Conservation (phyloP, 1,140 invertebrate species). For the Hetaerina americana region DNA sequence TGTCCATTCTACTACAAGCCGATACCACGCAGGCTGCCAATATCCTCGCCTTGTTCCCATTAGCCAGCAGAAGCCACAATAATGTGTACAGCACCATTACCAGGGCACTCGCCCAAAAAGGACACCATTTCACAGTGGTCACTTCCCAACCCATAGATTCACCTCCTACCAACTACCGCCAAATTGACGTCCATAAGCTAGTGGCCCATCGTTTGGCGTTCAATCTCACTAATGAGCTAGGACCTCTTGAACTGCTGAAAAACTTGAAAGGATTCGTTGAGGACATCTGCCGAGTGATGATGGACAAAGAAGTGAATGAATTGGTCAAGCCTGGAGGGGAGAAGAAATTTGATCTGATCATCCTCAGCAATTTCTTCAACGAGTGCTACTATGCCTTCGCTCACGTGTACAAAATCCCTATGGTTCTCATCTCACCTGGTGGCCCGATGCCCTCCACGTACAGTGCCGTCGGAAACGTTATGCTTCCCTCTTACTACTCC, state of each 20-base stretch:
- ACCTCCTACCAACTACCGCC: conserved; percentile 13
- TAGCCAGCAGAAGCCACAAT: conserved; percentile 40
- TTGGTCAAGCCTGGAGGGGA: background rate
- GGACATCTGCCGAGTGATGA: too few species aligned
- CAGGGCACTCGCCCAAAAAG: conserved; percentile 35
- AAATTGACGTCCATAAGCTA: conserved; percentile 2
- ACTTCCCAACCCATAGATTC: conserved; percentile 25
- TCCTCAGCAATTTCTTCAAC: conserved; percentile 21
- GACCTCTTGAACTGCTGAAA: background rate
- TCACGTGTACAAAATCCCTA: conserved; percentile 1
- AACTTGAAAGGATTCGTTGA: too few species aligned
- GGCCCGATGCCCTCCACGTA: too few species aligned
- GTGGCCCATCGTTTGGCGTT: background rate
- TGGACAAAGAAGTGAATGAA: too few species aligned
- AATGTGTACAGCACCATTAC: conserved; percentile 30
- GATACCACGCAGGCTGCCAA: conserved; percentile 20
- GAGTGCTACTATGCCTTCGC: conserved; percentile 11
- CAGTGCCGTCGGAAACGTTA: background rate
- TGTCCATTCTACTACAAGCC: too few species aligned
- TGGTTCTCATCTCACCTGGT: background rate
- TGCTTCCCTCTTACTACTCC: conserved; percentile 3
- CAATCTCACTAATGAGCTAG: background rate
- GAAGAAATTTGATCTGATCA: conserved; percentile 5
- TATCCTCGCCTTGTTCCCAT: conserved; percentile 36
- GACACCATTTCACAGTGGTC: conserved; percentile 45